A percentile compares a stretch with the other conserved stretches of the same genome.
phyloP scores from a whole-genome alignment of 2,888 invertebrate species.

The Tenthredo notha region DNA sequence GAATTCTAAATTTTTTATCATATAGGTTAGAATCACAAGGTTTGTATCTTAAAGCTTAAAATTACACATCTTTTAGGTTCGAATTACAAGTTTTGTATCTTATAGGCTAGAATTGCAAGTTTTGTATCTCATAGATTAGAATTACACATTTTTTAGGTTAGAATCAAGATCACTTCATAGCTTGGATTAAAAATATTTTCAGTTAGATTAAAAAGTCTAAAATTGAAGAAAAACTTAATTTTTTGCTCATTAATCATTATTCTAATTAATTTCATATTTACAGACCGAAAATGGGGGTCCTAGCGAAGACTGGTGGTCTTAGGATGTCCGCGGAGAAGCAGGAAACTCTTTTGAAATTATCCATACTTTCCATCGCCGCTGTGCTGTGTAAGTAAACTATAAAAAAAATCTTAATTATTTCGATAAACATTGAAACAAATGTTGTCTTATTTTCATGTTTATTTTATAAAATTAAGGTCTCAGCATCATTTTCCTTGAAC shows the following conservation, averaged over 20 bases:
- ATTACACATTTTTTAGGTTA: not conserved
- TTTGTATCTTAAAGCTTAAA: no score
- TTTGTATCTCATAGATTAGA: not conserved
- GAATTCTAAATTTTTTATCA: not conserved
- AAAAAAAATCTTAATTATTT: not conserved
- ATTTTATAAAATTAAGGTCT: not conserved
- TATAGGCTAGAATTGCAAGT: not conserved
- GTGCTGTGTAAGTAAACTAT: slow-evolving; percentile 89
- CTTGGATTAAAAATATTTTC: no score
- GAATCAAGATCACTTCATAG: not conserved
- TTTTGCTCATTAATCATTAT: not conserved
- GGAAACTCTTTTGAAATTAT: slow-evolving; percentile 90
- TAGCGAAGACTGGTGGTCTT: slow-evolving; percentile 75
- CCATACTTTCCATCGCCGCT: slow-evolving; percentile 94
- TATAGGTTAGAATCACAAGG: not conserved
- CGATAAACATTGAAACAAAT: not conserved
- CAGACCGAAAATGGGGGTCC: slow-evolving; percentile 70
- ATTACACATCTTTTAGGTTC: not conserved
- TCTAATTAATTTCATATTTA: not conserved
- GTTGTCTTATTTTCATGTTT: not conserved
- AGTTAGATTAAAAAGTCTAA: no score
- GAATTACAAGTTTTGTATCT: not conserved
- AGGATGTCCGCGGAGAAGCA: slow-evolving; percentile 87
- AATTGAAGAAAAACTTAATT: no score
- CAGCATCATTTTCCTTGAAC: not conserved